Conservation (phyloP, 2,113 vertebrate species). For the Aepyceros melampus region DNA sequence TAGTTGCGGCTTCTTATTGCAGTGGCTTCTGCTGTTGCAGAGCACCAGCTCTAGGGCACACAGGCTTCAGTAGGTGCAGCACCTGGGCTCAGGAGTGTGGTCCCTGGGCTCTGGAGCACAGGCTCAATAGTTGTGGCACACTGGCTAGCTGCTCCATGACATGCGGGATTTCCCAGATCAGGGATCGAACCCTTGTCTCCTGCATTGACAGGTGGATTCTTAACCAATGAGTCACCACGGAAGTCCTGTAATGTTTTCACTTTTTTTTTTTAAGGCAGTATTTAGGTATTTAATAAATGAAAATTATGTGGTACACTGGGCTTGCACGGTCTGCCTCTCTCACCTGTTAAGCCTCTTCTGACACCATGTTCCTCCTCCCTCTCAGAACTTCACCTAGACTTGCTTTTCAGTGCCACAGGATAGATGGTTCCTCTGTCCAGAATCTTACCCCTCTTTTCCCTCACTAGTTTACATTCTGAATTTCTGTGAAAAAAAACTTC, state of each 20-base stretch:
- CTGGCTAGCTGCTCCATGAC: not conserved
- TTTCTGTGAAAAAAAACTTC: not conserved
- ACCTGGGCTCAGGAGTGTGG: not conserved
- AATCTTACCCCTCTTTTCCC: not conserved
- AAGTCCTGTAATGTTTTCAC: not conserved
- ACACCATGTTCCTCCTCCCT: not conserved
- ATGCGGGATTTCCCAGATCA: not conserved
- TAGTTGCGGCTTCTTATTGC: not conserved
- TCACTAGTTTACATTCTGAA: not conserved
- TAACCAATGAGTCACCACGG: not conserved
- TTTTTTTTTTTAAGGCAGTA: not conserved
- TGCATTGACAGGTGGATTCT: not conserved
- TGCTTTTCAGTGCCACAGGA: not conserved
- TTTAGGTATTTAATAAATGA: not conserved
- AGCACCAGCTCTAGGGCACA: not conserved
- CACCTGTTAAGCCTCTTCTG: not conserved
- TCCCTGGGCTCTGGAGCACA: not conserved
- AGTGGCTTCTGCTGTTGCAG: not conserved
- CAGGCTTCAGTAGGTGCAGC: not conserved
- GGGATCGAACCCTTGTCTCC: not conserved
- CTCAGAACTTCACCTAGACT: not conserved
- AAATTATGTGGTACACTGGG: not conserved
- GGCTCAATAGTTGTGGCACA: not conserved
- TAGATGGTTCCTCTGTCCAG: not conserved
- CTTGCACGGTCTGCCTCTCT: not conserved